A percentile compares a stretch with the other conserved stretches of the same genome.
These are phyloP conservation scores for Hypena proboscidalis DNA, from an alignment of 2,888 invertebrate genomes.

Conservation along the genomic window DNA sequence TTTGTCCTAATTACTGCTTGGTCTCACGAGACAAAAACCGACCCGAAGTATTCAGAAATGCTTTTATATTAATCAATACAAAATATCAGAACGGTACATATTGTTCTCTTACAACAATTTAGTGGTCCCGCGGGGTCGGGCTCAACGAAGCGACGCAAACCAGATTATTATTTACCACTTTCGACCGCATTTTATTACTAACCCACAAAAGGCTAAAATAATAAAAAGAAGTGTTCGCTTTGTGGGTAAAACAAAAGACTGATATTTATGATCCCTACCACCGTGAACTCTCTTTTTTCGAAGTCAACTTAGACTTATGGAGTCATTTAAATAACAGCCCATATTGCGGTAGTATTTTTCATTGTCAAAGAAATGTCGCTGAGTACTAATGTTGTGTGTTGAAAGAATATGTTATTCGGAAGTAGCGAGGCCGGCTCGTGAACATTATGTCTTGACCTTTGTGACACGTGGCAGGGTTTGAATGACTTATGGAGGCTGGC, in stretches of 20 bases:
- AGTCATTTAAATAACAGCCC: conserved; percentile 35
- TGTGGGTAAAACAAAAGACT: conserved; percentile 53
- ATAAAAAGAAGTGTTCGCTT: conserved; percentile 58
- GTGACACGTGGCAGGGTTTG: conserved; percentile 7
- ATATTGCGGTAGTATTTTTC: conserved; percentile 34
- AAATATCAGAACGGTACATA: conserved; percentile 54
- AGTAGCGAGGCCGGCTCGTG: conserved; percentile 16
- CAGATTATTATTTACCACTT: conserved; percentile 64
- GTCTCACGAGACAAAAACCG: conserved; percentile 37
- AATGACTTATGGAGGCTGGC: conserved; percentile 21
- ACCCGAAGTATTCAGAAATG: conserved; percentile 36
- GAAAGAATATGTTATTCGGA: conserved; percentile 37
- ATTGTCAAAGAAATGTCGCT: conserved; percentile 34
- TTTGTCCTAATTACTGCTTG: conserved; percentile 40
- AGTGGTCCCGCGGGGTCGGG: conserved; percentile 45
- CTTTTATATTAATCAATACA: conserved; percentile 52
- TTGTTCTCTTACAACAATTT: conserved; percentile 52
- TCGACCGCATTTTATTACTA: conserved; percentile 57
- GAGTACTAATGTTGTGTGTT: conserved; percentile 29
- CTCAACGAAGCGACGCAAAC: conserved; percentile 51
- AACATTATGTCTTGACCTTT: conserved; percentile 36
- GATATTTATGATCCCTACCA: conserved; percentile 54
- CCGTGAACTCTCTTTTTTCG: conserved; percentile 35
- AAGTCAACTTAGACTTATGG: conserved; percentile 41
- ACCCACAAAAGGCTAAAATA: conserved; percentile 59